Evolutionary conservation across 2,888 invertebrate genomes (phyloP).

Genomic region (Malthinus seriepunctatus): DNA sequence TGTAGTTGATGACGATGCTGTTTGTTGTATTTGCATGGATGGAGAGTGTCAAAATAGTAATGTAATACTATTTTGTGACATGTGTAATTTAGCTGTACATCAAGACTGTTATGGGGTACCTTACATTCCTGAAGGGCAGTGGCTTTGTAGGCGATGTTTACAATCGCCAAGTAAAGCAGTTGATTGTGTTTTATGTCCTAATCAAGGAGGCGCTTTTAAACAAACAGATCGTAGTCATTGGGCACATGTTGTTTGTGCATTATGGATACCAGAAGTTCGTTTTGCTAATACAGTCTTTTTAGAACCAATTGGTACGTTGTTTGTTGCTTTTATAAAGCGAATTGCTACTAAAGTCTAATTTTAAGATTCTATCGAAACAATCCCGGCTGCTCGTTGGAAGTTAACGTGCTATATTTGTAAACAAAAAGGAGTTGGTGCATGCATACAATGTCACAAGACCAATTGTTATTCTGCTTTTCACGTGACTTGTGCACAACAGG

Average conservation of each 20-base stretch:
- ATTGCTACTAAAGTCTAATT: not conserved
- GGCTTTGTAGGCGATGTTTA: slow-evolving; percentile 91
- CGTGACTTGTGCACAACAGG: slow-evolving; percentile 98
- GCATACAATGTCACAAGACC: slow-evolving; percentile 96
- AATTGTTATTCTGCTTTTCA: slow-evolving; percentile 98
- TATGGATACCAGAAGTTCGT: slow-evolving; percentile 98
- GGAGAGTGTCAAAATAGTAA: slow-evolving; percentile 99
- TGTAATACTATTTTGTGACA: slow-evolving; percentile 98
- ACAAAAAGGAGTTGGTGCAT: slow-evolving; percentile 89
- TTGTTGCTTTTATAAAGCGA: not conserved
- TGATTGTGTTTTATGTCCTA: slow-evolving; percentile 97
- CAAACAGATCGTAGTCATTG: slow-evolving; percentile 94
- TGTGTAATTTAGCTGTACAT: slow-evolving; percentile 99
- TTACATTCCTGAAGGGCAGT: slow-evolving; percentile 70
- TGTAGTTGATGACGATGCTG: slow-evolving; percentile 95
- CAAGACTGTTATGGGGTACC: slow-evolving; percentile 97
- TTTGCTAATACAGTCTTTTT: slow-evolving; percentile 98
- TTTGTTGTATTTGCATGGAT: slow-evolving; percentile 98
- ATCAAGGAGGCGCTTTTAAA: slow-evolving; percentile 97
- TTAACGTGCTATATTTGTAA: slow-evolving; percentile 98
- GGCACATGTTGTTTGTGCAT: slow-evolving; percentile 98
- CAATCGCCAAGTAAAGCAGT: slow-evolving; percentile 96
- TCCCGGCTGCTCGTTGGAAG: slow-evolving; percentile 94
- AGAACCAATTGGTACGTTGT: slow-evolving; percentile 81
- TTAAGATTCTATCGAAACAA: slow-evolving; percentile 90